phyloP scores from a whole-genome alignment of 2,888 invertebrate species.

The Orchesella flavescens region DNA sequence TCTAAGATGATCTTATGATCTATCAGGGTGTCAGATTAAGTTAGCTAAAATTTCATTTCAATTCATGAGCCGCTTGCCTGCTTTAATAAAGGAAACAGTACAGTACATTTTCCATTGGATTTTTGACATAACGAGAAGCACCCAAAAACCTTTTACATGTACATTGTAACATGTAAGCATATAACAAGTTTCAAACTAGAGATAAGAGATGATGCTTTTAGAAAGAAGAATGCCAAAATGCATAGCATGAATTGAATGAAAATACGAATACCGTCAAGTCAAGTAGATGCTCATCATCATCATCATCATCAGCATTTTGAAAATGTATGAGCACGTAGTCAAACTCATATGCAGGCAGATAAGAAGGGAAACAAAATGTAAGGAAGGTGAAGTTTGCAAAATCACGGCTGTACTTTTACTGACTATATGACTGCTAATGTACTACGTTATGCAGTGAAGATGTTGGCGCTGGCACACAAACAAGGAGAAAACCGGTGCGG shows the following conservation, averaged over 20 bases:
- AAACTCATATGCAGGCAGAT: not conserved
- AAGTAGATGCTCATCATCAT: not conserved
- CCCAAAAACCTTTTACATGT: not conserved
- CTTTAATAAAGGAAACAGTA: too few species aligned
- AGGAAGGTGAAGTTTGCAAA: conserved; percentile 9
- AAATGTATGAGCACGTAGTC: not conserved
- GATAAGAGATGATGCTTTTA: not conserved
- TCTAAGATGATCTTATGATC: not conserved
- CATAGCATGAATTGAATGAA: conserved; percentile 10
- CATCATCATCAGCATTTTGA: conserved; percentile 2
- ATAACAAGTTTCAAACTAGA: not conserved
- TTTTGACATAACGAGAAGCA: too few species aligned
- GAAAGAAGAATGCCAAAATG: not conserved
- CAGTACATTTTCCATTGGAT: too few species aligned
- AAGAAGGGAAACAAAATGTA: not conserved
- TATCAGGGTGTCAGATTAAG: not conserved
- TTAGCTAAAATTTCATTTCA: not conserved
- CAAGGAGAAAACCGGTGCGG: conserved; percentile 27
- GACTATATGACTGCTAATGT: not conserved
- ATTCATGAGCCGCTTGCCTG: too few species aligned
- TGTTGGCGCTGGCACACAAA: conserved; percentile 6
- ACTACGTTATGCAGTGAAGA: not conserved
- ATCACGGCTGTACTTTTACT: not conserved
- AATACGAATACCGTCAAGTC: not conserved
- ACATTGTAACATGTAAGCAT: not conserved